These are phyloP conservation scores for Drosophila auraria DNA, from an alignment of 1,140 invertebrate species.

Conservation along the genomic window DNA sequence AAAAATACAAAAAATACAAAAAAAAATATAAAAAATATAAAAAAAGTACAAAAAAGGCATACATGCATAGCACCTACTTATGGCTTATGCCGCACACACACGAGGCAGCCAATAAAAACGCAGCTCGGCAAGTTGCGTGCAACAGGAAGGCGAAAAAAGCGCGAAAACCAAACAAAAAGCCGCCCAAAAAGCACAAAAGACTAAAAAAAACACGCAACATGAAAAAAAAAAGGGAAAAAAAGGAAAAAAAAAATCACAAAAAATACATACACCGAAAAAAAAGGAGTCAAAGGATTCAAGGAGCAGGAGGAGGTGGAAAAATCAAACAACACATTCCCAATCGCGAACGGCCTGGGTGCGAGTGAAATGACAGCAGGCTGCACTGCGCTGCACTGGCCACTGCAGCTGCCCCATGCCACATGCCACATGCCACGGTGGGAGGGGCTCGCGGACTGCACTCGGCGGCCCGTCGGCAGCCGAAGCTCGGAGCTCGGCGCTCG, in stretches of 20 bases:
- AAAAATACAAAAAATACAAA: slow-evolving; percentile 14
- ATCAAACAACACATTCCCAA: slow-evolving; percentile 64
- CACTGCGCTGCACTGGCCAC: slow-evolving; percentile 27
- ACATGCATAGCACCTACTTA: slow-evolving; percentile 75
- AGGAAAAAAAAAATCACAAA: neutral
- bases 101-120: slow-evolving; percentile 84
- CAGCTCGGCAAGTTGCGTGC: slow-evolving; percentile 79
- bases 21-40: slow-evolving; percentile 18
- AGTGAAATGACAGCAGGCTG: slow-evolving; percentile 79
- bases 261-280: slow-evolving; percentile 16
- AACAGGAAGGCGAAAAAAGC: slow-evolving; percentile 62
- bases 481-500: slow-evolving; percentile 5
- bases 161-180: slow-evolving; percentile 70
- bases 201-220: slow-evolving; percentile 52
- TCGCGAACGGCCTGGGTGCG: slow-evolving; percentile 67
- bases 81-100: slow-evolving; percentile 32
- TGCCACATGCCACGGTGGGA: slow-evolving; percentile 34
- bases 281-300: neutral
- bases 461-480: slow-evolving; percentile 3
- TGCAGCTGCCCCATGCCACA: slow-evolving; percentile 13
- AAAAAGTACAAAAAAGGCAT: slow-evolving; percentile 13
- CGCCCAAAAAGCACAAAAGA: slow-evolving; percentile 65
- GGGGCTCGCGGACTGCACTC: slow-evolving; percentile 42
- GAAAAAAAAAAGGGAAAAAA: slow-evolving; percentile 24
- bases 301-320: slow-evolving; percentile 32